Base-by-base conservation (phyloP, 2,888 invertebrate genomes). In the Napeogenes inachia region DNA sequence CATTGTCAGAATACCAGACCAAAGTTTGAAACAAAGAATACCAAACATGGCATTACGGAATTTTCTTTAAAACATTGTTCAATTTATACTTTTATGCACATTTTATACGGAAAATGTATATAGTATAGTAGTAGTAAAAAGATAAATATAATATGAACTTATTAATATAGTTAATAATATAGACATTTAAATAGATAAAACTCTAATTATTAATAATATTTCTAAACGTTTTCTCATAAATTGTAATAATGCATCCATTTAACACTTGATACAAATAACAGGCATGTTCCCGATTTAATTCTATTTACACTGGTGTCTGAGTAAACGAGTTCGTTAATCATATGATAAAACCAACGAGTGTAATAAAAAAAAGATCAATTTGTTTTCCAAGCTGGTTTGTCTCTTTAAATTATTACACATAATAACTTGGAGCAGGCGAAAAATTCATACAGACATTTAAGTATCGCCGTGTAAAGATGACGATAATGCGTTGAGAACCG, bases 1-100 rank as follows among this genome's bases (percentile, higher is more conserved):
- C 67, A 71, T 72, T 70, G 61, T 63, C 56, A 61, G 57, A 57
- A 65, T 67, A 61, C 67, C 65, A 61, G 62, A 54, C 13, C 42
- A 56, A 64, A 67, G 59, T 62, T 62, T 54, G 6, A 50, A 4
- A 59, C 47, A 8, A 38, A 57, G 54, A 45, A 57, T 66, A 54
- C 68, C 66, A 21, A 50, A 8, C 21, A 50, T 30, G 50, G 6
- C 21, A 30, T 30, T 50, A 50, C 4, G 50, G 50, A 21, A 50
- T 50, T 12, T 50, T 50, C 30, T 30, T 50, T 30, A 50, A 30
- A 30, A 50, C 30, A 50, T 50, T 50, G 13, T 50, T 13, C 13
- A 50, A 21, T 50, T 21, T 13, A 5, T 2, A 50, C 10, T 50
- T 50, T 21, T 5, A 50, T 30, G 30, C 13, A 13, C 12, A 12